These are phyloP conservation scores for Trichogramma evanescens DNA, from an alignment of 2,888 invertebrate genomes.

Conservation along the genomic window DNA sequence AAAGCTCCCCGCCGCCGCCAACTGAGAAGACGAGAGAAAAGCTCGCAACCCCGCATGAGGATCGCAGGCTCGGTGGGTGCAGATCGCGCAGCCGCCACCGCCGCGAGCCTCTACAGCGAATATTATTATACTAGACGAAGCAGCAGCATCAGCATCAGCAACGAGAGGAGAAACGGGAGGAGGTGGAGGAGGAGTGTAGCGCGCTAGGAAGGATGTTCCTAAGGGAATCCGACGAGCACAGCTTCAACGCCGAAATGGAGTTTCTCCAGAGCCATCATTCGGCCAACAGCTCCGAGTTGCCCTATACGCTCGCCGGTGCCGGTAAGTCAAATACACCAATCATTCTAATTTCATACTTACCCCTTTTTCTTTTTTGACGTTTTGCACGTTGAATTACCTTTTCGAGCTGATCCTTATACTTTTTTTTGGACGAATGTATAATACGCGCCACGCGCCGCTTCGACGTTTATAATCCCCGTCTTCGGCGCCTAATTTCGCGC, in stretches of 20 bases:
- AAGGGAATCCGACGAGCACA: constrained; percentile 37
- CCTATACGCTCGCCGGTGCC: constrained; percentile 41
- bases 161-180: too few species aligned
- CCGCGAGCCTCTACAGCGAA: too few species aligned
- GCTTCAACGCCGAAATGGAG: constrained; percentile 45
- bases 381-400: too few species aligned
- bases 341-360: neutral
- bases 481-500: too few species aligned
- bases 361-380: neutral
- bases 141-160: too few species aligned
- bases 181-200: constrained; percentile 28
- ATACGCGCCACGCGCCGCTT: too few species aligned
- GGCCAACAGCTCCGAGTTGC: constrained; percentile 45
- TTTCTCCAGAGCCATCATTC: constrained; percentile 47
- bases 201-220: constrained; percentile 36
- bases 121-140: too few species aligned
- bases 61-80: neutral
- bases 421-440: too few species aligned
- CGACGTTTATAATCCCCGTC: too few species aligned
- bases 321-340: constrained; percentile 28
- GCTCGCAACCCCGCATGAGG: neutral
- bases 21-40: neutral
- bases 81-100: constrained; percentile 4
- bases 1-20: constrained; percentile 4
- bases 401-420: too few species aligned